Evolutionary conservation across 35 echinoderm and acorn worm species (phyloP), one percentile per base, ranked within the genome.

Genomic region (Patiria miniata): DNA sequence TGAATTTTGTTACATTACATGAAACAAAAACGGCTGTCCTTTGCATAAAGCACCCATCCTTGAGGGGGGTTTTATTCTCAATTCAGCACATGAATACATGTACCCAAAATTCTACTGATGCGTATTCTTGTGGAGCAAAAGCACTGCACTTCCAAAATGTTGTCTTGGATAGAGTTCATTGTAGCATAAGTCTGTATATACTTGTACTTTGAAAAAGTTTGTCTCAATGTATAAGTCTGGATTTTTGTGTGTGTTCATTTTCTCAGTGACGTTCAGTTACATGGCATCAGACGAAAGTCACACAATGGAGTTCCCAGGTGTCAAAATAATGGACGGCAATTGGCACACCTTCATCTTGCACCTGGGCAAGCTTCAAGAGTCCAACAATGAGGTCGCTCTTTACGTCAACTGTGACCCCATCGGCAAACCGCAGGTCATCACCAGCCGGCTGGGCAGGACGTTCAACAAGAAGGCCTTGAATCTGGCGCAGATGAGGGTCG

Each of bases 281-380:
- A 73, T 73, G 65, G 5, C 29, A 36, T 18, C 19, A 26, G 65
- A 73, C 7, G 26, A 73, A 18, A 73, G 65, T 30, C 23, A 23
- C 23, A 36, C 65, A 22, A 2, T 52, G 40, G 68, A 87, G 68
- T 87, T 87, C 19, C 18, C 47, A 61, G 65, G 78, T 65, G 40
- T 90, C 34, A 32, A 77, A 9, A 29, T 84, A 15, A 81, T 84
- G 39, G 88, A 90, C 53, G 88, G 88, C 5, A 65, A 84, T 15
- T 90, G 88, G 88, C 88, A 90, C 68, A 85, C 65, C 10, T 16
- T 90, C 16, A 42, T 90, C 36, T 33, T 90, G 16, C 88, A 90
- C 19, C 54, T 90, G 18, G 42, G 68, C 17, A n/a, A 82, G 10
- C 39, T 85, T 15, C 57, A 79, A 57, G 52, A 81, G 0, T 30